These are phyloP conservation scores for Pomatostomus ruficeps DNA, from an alignment of 2,113 vertebrate species.

Conservation along the genomic window DNA sequence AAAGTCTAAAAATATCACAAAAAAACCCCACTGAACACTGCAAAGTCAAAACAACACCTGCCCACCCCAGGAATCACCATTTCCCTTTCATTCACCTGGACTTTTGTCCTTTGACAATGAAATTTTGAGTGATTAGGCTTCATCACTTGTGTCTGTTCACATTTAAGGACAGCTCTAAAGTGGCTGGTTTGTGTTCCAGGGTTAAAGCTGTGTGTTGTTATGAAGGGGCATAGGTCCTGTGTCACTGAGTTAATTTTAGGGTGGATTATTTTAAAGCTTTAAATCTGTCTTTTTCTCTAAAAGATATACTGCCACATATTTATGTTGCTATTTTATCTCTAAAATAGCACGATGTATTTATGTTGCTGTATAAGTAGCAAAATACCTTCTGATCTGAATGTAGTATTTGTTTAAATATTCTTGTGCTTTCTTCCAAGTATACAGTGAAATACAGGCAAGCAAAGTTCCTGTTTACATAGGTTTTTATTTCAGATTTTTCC, in stretches of 20 bases:
- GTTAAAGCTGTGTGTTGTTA: background rate
- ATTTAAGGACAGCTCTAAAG: background rate
- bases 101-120: background rate
- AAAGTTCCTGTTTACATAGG: background rate
- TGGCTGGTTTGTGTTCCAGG: background rate
- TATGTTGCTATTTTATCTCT: background rate
- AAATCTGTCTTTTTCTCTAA: background rate
- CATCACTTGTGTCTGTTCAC: background rate
- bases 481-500: background rate
- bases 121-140: background rate
- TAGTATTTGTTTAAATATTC: background rate
- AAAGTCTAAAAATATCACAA: too few species aligned
- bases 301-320: background rate
- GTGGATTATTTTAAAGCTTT: background rate
- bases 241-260: background rate
- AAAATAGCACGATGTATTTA: background rate
- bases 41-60: too few species aligned
- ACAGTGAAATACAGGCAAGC: background rate
- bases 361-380: background rate
- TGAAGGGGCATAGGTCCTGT: background rate
- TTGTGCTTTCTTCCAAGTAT: background rate
- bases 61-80: background rate
- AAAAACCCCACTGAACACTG: too few species aligned
- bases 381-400: background rate
- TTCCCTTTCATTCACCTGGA: background rate